Evolutionary conservation across 2,113 vertebrate species (phyloP).

Genomic region (Bothrops jararaca): DNA sequence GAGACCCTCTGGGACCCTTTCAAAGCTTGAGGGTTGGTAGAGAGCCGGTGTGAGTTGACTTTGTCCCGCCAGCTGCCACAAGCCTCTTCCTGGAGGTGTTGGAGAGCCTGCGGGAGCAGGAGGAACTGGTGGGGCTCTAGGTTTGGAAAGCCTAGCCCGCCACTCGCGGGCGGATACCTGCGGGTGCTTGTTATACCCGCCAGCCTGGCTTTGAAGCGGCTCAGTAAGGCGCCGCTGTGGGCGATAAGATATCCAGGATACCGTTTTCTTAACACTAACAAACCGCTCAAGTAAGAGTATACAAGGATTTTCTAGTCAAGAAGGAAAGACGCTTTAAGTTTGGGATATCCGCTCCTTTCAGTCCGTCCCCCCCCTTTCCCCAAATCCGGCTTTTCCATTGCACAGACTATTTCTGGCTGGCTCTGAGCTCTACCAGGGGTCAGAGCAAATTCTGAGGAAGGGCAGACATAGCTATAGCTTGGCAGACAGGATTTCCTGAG

Average conservation of each 20-base stretch:
- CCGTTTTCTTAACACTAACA: not conserved
- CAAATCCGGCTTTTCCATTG: not conserved
- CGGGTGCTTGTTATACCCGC: not conserved
- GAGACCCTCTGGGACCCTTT: not conserved
- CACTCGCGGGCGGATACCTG: not conserved
- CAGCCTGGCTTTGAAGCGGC: not conserved
- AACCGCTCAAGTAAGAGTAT: not conserved
- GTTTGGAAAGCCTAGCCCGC: not conserved
- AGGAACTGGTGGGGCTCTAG: not conserved
- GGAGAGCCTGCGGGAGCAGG: not conserved
- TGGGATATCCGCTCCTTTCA: not conserved
- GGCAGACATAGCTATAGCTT: not conserved
- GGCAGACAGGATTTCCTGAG: slow-evolving; percentile 22
- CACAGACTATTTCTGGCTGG: not conserved
- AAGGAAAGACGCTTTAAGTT: not conserved
- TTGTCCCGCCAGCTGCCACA: not conserved
- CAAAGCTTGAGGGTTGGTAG: not conserved
- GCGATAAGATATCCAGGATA: not conserved
- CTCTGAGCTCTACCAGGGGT: not conserved
- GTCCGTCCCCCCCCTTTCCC: no score
- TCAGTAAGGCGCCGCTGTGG: not conserved
- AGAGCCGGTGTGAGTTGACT: not conserved
- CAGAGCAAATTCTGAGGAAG: not conserved
- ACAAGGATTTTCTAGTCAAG: not conserved
- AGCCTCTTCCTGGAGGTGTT: not conserved